A percentile compares a stretch with the other conserved stretches of the same genome.
These are phyloP conservation scores for Zhengitettix transpicula DNA, from an alignment of 2,888 invertebrate species.

Conservation along the genomic window DNA sequence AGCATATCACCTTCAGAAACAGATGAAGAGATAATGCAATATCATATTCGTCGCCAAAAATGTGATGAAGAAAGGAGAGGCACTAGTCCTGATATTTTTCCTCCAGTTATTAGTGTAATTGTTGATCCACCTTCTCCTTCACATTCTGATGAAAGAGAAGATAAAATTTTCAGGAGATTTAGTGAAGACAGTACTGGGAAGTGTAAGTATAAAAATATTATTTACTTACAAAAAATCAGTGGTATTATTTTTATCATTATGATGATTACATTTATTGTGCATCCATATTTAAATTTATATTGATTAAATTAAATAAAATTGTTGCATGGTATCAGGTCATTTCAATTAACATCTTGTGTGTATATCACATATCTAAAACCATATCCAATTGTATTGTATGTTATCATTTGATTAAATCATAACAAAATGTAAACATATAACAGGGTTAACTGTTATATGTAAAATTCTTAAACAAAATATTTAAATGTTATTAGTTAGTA, in stretches of 20 bases:
- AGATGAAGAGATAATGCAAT: constrained; percentile 14
- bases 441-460: too few species aligned
- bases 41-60: constrained; percentile 11
- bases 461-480: too few species aligned
- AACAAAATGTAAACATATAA: too few species aligned
- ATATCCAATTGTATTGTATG: too few species aligned
- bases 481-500: too few species aligned
- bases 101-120: constrained; percentile 25
- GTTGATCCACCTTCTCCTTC: constrained; percentile 27
- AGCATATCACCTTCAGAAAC: constrained; percentile 16
- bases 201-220: constrained; percentile 18
- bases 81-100: constrained; percentile 17
- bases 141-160: constrained; percentile 20
- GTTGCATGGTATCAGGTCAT: too few species aligned
- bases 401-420: too few species aligned
- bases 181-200: constrained; percentile 27
- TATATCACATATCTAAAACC: too few species aligned
- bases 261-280: too few species aligned
- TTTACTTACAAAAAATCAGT: neutral
- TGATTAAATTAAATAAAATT: too few species aligned
- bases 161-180: constrained; percentile 13
- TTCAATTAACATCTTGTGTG: too few species aligned
- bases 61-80: constrained; percentile 4
- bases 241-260: neutral
- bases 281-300: too few species aligned